Evolutionary conservation across 2,113 vertebrate genomes (phyloP), one percentile per base, ranked within the genome.

Genomic region (Bufo gargarizans): DNA sequence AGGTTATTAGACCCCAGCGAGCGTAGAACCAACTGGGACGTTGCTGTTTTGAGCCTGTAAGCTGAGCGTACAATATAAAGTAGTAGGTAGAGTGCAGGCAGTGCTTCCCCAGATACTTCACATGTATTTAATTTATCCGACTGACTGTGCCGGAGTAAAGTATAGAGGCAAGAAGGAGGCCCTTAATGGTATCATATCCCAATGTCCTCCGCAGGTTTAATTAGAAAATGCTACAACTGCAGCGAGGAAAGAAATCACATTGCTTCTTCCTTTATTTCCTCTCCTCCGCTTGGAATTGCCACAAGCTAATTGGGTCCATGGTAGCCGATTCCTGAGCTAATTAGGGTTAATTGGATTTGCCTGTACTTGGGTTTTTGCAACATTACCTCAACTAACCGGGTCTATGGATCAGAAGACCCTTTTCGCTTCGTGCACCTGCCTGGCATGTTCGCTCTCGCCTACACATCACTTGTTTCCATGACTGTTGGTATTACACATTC

Each of bases 341-440:
- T 88, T 88, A 88, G 86, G 86, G 86, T 88, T 83, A 88, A 88
- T 88, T 88, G 71, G 77, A 82, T 83, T 88, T 83, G 79, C 86
- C 86, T 82, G 86, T 59, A 55, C 71, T 56, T 83, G 9, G 33
- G 61, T 69, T 77, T 56, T 77, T 82, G 86, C 61, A 83, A 49
- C 80, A 83, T 88, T 88, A 88, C 69, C 69, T 88, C 86, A 16
- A 59, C 67, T 88, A 83, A 88, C 69, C 86, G 20, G 67, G 86
- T 58, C 56, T 83, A 83, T 88, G 80, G 86, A 83, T 88, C 86
- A 83, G 69, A 61, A 55, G 33, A 74, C 86, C 85, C 85, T 67
- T 85, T 17, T 77, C 22, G 22, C 55, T 43, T 81, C 50, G 14
- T 45, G 43, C 63, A 65, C 85, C 71, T 81, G 61, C 79, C 79